These are phyloP conservation scores for Thymelicus lineola DNA, from an alignment of 2,888 invertebrate species.

Conservation along the genomic window DNA sequence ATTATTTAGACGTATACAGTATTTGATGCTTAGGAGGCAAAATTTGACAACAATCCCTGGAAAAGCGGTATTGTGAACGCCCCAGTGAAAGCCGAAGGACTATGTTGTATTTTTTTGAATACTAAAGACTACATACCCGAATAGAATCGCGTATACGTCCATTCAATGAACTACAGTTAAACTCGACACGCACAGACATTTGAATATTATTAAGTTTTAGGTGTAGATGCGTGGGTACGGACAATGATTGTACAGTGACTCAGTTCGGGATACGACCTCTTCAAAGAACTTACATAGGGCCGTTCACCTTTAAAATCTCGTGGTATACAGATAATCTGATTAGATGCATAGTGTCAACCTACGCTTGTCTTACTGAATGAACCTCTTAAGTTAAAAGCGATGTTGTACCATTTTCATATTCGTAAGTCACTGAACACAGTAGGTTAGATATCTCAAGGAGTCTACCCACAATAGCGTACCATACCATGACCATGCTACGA, in stretches of 20 bases:
- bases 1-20: too few species aligned
- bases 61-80: too few species aligned
- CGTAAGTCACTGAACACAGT: too few species aligned
- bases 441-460: too few species aligned
- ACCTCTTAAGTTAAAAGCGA: neutral
- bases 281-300: conserved; percentile 17
- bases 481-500: too few species aligned
- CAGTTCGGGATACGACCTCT: conserved; percentile 8
- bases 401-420: neutral
- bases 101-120: too few species aligned
- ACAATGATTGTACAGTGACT: conserved; percentile 31
- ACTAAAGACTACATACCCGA: too few species aligned
- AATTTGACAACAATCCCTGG: too few species aligned
- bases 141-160: too few species aligned
- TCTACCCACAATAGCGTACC: too few species aligned
- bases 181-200: neutral
- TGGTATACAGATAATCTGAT: conserved; percentile 26
- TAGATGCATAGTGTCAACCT: conserved; percentile 28
- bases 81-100: too few species aligned
- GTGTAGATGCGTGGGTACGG: conserved; percentile 27
- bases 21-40: too few species aligned
- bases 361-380: conserved; percentile 13
- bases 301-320: conserved; percentile 32
- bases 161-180: neutral
- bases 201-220: conserved; percentile 3